These are phyloP conservation scores for Gorsachius goisagi DNA, from an alignment of 2,113 vertebrate genomes.

Conservation along the genomic window DNA sequence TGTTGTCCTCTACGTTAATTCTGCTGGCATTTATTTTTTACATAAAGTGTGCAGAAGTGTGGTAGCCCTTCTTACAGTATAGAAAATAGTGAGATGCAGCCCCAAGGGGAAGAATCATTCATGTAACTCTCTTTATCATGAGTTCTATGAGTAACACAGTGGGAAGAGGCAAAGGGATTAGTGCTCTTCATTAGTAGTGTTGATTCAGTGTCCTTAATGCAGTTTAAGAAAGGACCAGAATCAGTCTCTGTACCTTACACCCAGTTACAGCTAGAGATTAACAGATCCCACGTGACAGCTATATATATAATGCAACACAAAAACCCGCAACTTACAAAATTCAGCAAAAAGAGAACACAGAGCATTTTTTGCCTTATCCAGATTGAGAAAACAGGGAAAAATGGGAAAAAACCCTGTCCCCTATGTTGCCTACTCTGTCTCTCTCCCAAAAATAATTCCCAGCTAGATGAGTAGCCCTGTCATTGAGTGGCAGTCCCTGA, in stretches of 20 bases:
- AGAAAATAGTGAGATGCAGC: background rate
- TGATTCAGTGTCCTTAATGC: background rate
- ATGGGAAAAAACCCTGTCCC: background rate
- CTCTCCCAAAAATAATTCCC: background rate
- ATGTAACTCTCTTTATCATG: background rate
- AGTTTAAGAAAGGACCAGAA: background rate
- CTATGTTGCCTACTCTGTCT: background rate
- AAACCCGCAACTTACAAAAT: background rate
- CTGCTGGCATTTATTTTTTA: background rate
- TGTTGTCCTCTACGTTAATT: background rate
- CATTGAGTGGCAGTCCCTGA: background rate
- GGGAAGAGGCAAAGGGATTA: background rate
- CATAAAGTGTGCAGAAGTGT: background rate
- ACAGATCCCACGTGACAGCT: background rate
- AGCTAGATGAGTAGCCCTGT: background rate
- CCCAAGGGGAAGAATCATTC: background rate
- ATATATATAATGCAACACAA: background rate
- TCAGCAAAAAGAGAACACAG: background rate
- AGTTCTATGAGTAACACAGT: background rate
- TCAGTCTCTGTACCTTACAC: background rate
- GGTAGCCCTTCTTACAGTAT: background rate
- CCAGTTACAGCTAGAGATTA: background rate
- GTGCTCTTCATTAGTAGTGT: background rate
- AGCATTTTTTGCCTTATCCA: background rate
- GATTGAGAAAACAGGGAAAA: background rate